Percentiles rank a stretch among this genome's conserved stretches.
Evolutionary conservation across 2,113 vertebrate genomes (phyloP).

Genomic region (Rhea americana): DNA sequence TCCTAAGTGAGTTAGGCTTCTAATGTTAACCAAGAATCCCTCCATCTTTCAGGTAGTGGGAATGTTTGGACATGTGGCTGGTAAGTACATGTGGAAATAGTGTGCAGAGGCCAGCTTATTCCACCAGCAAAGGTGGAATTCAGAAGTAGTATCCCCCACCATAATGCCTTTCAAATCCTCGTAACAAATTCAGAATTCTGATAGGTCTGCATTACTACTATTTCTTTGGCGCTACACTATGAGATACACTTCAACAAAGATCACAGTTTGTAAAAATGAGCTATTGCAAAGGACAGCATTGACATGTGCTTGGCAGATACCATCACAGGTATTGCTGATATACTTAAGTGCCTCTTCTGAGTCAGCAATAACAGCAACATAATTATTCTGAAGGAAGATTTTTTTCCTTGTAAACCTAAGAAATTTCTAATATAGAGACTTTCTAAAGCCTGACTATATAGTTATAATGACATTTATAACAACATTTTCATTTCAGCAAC

Average conservation of each 20-base stretch:
- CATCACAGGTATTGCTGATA: background rate
- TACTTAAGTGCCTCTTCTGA: background rate
- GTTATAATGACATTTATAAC: background rate
- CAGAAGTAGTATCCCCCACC: background rate
- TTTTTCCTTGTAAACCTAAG: background rate
- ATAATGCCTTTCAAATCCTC: background rate
- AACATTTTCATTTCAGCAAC: background rate
- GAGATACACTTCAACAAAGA: background rate
- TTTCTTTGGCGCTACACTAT: background rate
- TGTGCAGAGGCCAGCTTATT: fast-evolving
- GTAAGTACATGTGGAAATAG: background rate
- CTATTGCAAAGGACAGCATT: background rate
- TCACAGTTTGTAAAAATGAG: background rate
- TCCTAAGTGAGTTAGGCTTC: background rate
- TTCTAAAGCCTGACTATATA: background rate
- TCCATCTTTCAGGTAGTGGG: background rate
- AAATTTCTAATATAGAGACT: background rate
- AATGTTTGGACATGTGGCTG: background rate
- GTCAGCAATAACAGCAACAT: background rate
- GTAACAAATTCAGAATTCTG: background rate
- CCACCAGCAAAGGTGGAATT: background rate
- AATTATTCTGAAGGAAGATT: background rate
- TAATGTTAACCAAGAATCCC: background rate
- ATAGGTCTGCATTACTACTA: background rate
- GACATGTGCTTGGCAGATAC: background rate